These are phyloP conservation scores for Hipposideros armiger DNA, from an alignment of 2,113 vertebrate species.

Conservation along the genomic window DNA sequence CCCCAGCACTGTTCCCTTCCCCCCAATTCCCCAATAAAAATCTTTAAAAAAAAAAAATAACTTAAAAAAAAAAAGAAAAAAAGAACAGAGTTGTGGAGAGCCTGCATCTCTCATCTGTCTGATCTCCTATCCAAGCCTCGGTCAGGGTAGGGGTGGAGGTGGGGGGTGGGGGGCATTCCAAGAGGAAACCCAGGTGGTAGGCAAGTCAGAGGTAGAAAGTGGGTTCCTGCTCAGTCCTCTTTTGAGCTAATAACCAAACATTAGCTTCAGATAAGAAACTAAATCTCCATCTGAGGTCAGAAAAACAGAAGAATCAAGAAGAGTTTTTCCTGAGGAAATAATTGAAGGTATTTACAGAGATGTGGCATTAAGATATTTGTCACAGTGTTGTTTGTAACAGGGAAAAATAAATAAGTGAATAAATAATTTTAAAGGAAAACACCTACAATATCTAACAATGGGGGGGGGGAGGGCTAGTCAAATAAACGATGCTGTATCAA, in stretches of 20 bases:
- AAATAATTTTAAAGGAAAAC: not conserved
- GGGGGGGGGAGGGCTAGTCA: not conserved
- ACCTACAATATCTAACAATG: not conserved
- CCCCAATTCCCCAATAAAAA: too few species aligned
- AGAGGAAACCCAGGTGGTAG: not conserved
- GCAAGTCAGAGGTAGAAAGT: not conserved
- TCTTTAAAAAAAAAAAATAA: too few species aligned
- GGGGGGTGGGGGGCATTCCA: not conserved
- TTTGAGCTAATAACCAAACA: not conserved
- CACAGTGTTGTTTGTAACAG: not conserved
- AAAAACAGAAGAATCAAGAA: constrained; percentile 1
- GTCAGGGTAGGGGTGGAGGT: too few species aligned
- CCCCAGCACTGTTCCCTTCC: too few species aligned
- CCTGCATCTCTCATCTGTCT: not conserved
- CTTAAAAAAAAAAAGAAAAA: too few species aligned
- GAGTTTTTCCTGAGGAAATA: not conserved
- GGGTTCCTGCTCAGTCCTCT: not conserved
- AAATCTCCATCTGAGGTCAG: not conserved
- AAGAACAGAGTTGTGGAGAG: not conserved
- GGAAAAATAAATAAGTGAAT: not conserved
- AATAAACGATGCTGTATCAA: not conserved
- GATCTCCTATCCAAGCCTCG: not conserved
- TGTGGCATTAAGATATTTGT: constrained; percentile 6
- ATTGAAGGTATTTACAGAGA: constrained; percentile 15
- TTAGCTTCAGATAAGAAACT: not conserved